phyloP scores from a whole-genome alignment of 1,140 invertebrate species.

The Neomicropteryx cornuta region DNA sequence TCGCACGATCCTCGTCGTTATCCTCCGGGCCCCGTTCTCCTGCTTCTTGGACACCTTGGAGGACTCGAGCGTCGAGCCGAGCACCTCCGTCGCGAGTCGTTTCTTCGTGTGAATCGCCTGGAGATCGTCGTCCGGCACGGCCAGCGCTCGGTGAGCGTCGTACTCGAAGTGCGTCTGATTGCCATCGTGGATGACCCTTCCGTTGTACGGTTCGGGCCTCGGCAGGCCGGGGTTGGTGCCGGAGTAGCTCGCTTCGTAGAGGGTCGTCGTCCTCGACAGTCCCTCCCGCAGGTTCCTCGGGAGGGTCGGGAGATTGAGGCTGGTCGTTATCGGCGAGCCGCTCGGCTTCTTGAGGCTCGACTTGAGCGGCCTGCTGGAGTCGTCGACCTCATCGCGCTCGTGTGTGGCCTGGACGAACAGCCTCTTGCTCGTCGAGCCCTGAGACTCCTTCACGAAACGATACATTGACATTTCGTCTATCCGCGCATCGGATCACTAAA shows the following conservation, averaged over 20 bases:
- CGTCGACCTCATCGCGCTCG: constrained; percentile 44
- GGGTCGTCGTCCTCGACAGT: constrained; percentile 31
- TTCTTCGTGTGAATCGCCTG: constrained; percentile 73
- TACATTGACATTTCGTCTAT: constrained; percentile 64
- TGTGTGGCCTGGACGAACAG: constrained; percentile 72
- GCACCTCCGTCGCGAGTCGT: constrained; percentile 69
- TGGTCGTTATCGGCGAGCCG: constrained; percentile 46
- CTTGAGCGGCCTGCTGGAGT: constrained; percentile 34
- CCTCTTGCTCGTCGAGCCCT: constrained; percentile 39
- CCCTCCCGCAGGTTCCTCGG: constrained; percentile 35
- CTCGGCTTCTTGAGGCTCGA: constrained; percentile 42
- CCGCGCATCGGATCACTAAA: too few relatives aligned
- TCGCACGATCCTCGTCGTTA: constrained; percentile 76
- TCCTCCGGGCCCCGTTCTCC: constrained; percentile 61
- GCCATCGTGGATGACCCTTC: constrained; percentile 34
- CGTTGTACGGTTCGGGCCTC: constrained; percentile 32
- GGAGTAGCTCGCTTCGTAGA: constrained; percentile 37
- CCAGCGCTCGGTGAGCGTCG: constrained; percentile 25
- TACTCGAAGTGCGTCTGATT: constrained; percentile 40
- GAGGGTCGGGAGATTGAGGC: constrained; percentile 35
- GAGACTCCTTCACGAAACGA: constrained; percentile 55
- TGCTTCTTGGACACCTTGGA: constrained; percentile 66
- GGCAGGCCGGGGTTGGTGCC: constrained; percentile 32
- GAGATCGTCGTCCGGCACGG: constrained; percentile 39
- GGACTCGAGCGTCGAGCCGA: constrained; percentile 71